These are phyloP conservation scores for Cantharis flavilabris DNA, from an alignment of 2,888 invertebrate species.

Conservation along the genomic window DNA sequence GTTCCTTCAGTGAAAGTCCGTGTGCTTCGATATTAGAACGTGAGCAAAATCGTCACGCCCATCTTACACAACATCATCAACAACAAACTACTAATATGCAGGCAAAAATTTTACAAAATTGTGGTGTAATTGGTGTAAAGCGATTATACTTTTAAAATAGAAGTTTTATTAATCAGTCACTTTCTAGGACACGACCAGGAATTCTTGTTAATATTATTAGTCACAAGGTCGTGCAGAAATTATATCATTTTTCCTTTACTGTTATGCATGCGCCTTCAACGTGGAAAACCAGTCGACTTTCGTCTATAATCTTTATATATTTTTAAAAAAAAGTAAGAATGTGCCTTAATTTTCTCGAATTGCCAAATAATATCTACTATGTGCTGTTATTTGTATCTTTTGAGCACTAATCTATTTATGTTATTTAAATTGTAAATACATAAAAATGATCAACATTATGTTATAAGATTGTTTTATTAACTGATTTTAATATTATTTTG, in stretches of 20 bases:
- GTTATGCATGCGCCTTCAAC: conserved; percentile 8
- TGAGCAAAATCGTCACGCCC: conserved; percentile 39
- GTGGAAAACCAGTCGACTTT: conserved; percentile 13
- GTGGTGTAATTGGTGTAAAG: conserved; percentile 28
- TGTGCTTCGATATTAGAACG: conserved; percentile 32
- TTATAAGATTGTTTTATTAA: not conserved
- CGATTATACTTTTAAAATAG: conserved; percentile 30
- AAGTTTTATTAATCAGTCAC: conserved; percentile 28
- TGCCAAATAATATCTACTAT: conserved; percentile 21
- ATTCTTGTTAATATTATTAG: conserved; percentile 6
- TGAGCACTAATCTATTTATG: not conserved
- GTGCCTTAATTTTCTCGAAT: conserved; percentile 28
- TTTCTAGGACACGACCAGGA: conserved; percentile 12
- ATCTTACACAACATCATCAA: conserved; percentile 37
- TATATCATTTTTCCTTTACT: conserved; percentile 12
- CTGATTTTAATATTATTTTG: not conserved
- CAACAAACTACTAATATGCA: conserved; percentile 34
- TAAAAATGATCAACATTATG: not conserved
- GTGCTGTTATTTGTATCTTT: conserved; percentile 1
- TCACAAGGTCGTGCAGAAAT: conserved; percentile 15
- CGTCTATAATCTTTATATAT: conserved; percentile 13
- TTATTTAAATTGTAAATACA: not conserved
- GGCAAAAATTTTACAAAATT: conserved; percentile 30
- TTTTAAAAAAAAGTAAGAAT: conserved; percentile 12
- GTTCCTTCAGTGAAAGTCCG: conserved; percentile 41